Conservation (phyloP, 2,797 vertebrate species). For the Sebastolobus alascanus region DNA sequence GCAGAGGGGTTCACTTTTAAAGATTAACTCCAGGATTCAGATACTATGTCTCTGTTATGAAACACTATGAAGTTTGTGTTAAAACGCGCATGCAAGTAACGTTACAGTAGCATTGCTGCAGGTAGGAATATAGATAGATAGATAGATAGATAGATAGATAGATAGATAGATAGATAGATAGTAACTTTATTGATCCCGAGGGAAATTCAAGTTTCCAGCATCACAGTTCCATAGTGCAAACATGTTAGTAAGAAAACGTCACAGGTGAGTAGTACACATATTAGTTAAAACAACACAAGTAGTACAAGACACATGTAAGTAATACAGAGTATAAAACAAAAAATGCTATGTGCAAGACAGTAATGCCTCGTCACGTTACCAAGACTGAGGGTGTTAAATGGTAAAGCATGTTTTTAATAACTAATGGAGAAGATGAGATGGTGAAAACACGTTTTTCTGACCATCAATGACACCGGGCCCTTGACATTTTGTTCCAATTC, state of each 20-base stretch:
- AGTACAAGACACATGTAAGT: too few species aligned
- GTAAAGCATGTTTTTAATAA: background rate
- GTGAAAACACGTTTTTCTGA: background rate
- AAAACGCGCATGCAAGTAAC: background rate
- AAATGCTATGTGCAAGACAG: background rate
- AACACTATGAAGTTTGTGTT: background rate
- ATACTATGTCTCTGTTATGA: background rate
- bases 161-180: too few species aligned
- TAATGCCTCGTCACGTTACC: too few species aligned
- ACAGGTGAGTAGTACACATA: too few species aligned
- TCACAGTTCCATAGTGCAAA: too few species aligned
- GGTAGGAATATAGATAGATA: background rate
- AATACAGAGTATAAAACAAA: too few species aligned
- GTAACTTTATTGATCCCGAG: too few species aligned
- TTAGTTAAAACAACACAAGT: too few species aligned
- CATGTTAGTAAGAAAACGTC: too few species aligned
- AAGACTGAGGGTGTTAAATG: background rate
- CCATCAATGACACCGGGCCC: constrained; percentile 21
- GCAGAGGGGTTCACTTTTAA: background rate
- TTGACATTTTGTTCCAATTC: constrained; percentile 33
- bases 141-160: too few species aligned
- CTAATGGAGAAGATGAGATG: accelerated
- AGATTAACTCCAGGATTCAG: background rate
- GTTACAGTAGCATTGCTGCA: background rate
- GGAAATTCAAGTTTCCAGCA: too few species aligned